Percentiles rank a stretch among this genome's conserved stretches.
These are phyloP conservation scores for Centrocercus urophasianus DNA, from an alignment of 2,113 vertebrate species.

Conservation along the genomic window DNA sequence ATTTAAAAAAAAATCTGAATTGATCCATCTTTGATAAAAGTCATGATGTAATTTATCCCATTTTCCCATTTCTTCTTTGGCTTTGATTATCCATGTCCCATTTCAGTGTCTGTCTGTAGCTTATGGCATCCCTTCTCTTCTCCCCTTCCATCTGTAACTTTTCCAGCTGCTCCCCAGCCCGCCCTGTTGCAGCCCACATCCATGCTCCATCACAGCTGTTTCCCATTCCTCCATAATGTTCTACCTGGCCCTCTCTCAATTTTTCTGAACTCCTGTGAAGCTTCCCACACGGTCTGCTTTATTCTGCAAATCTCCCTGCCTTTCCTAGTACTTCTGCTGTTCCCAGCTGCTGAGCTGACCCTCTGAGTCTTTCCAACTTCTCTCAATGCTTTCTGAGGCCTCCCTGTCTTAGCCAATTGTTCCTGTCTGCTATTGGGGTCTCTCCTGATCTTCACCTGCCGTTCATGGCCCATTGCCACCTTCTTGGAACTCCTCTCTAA, in stretches of 20 bases:
- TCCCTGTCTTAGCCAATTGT: constrained; percentile 29
- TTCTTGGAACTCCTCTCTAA: constrained; percentile 11
- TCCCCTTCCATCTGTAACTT: constrained; percentile 39
- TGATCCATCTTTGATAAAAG: constrained; percentile 30
- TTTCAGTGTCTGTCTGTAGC: neutral
- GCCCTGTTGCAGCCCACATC: constrained; percentile 47
- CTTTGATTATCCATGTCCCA: constrained; percentile 38
- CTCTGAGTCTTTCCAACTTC: constrained; percentile 42
- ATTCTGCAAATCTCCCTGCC: constrained; percentile 47
- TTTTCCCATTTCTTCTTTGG: constrained; percentile 57
- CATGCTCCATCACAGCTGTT: constrained; percentile 64
- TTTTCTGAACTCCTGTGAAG: constrained; percentile 62
- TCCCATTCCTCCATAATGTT: constrained; percentile 65
- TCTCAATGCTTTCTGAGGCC: constrained; percentile 44
- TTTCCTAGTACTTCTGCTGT: constrained; percentile 33
- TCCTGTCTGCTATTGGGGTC: constrained; percentile 18
- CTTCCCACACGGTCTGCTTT: constrained; percentile 60
- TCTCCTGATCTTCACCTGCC: constrained; percentile 57
- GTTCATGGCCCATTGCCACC: constrained; percentile 14
- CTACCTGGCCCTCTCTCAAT: constrained; percentile 64
- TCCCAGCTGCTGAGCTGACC: constrained; percentile 39
- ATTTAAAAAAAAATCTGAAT: neutral
- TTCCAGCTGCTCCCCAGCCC: constrained; percentile 57
- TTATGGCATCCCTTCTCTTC: constrained; percentile 29
- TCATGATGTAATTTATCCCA: constrained; percentile 1